phyloP scores from a whole-genome alignment of 2,113 vertebrate species.

The Neolamprologus modestus region DNA sequence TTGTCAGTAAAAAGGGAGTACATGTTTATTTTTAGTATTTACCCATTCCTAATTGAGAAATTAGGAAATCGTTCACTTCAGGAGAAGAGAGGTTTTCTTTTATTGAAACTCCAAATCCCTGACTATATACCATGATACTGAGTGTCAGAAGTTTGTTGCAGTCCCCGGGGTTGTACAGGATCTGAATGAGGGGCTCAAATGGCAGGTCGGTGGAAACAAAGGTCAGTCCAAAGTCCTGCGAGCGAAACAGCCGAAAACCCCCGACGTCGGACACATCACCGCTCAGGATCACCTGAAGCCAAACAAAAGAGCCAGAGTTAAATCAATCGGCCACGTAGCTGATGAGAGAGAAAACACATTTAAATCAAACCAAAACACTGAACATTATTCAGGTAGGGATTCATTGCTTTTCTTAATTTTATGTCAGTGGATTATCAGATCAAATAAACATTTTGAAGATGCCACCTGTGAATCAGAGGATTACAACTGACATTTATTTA shows the following conservation, averaged over 20 bases:
- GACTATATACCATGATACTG: slow-evolving; percentile 72
- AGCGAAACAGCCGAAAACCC: slow-evolving; percentile 81
- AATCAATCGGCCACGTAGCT: not conserved
- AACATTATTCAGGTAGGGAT: not conserved
- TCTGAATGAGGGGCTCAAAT: slow-evolving; percentile 84
- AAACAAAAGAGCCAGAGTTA: not conserved
- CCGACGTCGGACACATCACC: slow-evolving; percentile 78
- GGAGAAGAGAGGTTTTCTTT: not conserved
- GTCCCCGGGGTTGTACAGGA: slow-evolving; percentile 79
- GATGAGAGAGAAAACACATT: not conserved
- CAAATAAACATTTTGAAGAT: not conserved
- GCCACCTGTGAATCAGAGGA: not conserved
- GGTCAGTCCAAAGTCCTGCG: slow-evolving; percentile 78
- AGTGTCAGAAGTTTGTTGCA: slow-evolving; percentile 75
- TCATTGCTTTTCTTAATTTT: not conserved
- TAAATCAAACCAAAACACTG: not conserved
- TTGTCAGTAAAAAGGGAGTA: not conserved
- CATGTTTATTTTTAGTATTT: not conserved
- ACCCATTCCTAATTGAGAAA: not conserved
- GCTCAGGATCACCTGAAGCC: slow-evolving; percentile 83
- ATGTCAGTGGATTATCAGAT: not conserved
- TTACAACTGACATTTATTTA: not conserved
- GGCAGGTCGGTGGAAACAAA: slow-evolving; percentile 78
- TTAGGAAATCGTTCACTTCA: not conserved
- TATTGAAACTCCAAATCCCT: not conserved